Percentiles rank a stretch among this genome's conserved stretches.
Conservation (phyloP, 2,888 invertebrate genomes). For the Lutraria lutraria region DNA sequence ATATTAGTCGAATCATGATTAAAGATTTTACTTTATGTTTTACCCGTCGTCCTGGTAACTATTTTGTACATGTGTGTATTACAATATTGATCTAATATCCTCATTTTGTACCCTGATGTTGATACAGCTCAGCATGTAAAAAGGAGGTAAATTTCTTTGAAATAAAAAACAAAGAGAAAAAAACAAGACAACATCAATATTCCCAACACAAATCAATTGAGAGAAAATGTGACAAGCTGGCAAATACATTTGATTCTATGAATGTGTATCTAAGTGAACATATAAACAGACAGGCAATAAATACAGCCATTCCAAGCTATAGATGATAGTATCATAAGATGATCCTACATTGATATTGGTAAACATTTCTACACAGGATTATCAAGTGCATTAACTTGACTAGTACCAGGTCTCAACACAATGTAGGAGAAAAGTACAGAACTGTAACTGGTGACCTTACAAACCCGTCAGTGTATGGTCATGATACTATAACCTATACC, state of each 20-base stretch:
- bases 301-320: background rate
- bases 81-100: background rate
- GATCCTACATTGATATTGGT: background rate
- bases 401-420: no score
- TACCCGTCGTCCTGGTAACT: background rate
- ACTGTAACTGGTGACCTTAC: no score
- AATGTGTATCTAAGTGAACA: constrained; percentile 7
- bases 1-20: no score
- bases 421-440: no score
- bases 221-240: constrained; percentile 23
- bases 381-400: no score
- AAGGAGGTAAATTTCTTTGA: constrained; percentile 41
- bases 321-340: background rate
- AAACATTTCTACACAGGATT: background rate
- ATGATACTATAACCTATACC: background rate
- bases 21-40: no score
- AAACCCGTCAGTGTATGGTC: no score
- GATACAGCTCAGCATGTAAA: constrained; percentile 32
- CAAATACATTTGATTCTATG: constrained; percentile 12
- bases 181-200: constrained; percentile 51
- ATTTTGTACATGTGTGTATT: background rate
- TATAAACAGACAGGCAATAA: background rate
- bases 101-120: constrained; percentile 16
- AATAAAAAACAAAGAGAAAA: constrained; percentile 29
- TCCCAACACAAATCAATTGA: constrained; percentile 46